A percentile compares a stretch with the other conserved stretches of the same genome.
Evolutionary conservation across 2,113 vertebrate species (phyloP).

Genomic region (Nerophis lumbriciformis): DNA sequence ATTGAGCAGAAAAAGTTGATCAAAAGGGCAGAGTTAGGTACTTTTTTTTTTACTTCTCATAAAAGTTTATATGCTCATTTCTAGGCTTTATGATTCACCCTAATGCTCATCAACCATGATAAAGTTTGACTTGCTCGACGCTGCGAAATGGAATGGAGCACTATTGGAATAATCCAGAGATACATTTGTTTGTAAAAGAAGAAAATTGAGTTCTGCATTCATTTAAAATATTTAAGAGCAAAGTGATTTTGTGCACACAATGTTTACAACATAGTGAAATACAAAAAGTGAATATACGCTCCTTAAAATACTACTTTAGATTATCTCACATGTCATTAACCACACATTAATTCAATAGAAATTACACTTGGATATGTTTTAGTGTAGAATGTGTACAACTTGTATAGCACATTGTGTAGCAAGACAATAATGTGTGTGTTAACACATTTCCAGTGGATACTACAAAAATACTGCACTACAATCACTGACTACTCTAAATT

Average conservation of each 20-base stretch:
- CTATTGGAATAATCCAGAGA: neutral
- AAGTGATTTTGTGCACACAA: neutral
- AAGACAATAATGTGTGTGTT: too few species aligned
- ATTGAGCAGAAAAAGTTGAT: neutral
- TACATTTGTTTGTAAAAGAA: neutral
- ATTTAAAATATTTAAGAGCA: neutral
- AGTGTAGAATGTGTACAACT: too few species aligned
- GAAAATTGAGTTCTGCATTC: neutral
- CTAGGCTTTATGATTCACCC: constrained; percentile 3
- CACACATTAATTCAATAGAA: too few species aligned
- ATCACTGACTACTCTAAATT: too few species aligned
- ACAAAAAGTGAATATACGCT: neutral
- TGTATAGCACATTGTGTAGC: too few species aligned
- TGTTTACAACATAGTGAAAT: neutral
- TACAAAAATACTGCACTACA: too few species aligned
- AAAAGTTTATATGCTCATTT: neutral
- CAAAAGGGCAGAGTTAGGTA: constrained; percentile 8
- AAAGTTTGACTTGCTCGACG: neutral
- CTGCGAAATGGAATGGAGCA: neutral
- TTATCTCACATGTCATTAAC: too few species aligned
- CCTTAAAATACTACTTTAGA: neutral
- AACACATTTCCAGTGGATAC: too few species aligned
- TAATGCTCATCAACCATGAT: constrained; percentile 1
- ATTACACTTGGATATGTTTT: too few species aligned
- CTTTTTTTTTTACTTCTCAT: constrained; percentile 11